These are phyloP conservation scores for Phortica okadai DNA, from an alignment of 2,888 invertebrate genomes.

Conservation along the genomic window DNA sequence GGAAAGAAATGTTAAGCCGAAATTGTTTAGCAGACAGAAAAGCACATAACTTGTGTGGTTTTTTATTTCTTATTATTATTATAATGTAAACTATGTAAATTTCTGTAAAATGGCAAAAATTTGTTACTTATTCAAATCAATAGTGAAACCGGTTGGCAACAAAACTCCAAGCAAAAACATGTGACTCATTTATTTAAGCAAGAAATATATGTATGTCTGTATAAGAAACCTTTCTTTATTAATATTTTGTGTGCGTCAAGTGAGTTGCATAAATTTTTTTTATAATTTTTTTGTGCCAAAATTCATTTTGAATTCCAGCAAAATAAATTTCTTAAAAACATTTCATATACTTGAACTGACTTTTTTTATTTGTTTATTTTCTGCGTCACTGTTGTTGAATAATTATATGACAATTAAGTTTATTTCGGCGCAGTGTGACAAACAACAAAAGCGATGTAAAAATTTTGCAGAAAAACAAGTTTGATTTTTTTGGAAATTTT, in stretches of 20 bases:
- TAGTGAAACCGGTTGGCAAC: neutral
- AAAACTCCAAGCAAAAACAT: conserved; percentile 9
- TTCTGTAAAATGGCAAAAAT: neutral
- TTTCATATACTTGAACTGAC: neutral
- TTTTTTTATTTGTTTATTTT: neutral
- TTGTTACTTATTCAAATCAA: neutral
- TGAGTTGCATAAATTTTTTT: conserved; percentile 3
- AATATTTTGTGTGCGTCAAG: conserved; percentile 7
- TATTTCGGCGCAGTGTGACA: neutral
- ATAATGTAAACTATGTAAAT: neutral
- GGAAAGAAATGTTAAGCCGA: neutral
- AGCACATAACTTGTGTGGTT: no score
- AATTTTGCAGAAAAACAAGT: neutral
- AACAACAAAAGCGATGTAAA: neutral
- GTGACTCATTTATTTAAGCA: conserved; percentile 7
- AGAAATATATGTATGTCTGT: neutral
- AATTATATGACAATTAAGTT: conserved; percentile 1
- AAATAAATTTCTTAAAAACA: neutral
- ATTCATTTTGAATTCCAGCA: neutral
- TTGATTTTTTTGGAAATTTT: no score
- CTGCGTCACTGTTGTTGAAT: conserved; percentile 5
- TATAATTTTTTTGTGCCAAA: neutral
- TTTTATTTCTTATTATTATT: neutral
- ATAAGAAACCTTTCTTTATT: conserved; percentile 7
- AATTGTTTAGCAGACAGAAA: neutral